A percentile compares a stretch with the other conserved stretches of the same genome.
These are phyloP conservation scores for Apodemus speciosus DNA, from an alignment of 2,113 vertebrate species.

Conservation along the genomic window DNA sequence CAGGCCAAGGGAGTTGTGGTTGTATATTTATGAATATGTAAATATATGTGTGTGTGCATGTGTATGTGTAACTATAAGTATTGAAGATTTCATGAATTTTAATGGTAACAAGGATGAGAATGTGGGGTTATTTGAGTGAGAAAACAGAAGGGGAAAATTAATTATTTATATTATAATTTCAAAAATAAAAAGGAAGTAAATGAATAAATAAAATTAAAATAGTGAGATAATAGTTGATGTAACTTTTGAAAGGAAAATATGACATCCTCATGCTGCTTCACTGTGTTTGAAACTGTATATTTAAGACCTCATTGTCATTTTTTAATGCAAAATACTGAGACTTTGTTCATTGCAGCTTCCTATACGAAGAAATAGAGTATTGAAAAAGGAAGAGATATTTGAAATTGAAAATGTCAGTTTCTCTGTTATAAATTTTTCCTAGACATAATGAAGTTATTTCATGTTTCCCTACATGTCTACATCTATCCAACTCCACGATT, in stretches of 20 bases:
- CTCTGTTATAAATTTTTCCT: slow-evolving; percentile 3
- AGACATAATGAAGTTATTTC: not conserved
- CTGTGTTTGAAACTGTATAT: not conserved
- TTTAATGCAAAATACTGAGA: not conserved
- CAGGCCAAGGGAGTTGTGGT: not conserved
- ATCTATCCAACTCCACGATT: not conserved
- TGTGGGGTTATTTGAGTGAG: not conserved
- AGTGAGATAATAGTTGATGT: not conserved
- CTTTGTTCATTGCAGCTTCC: not conserved
- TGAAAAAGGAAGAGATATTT: not conserved
- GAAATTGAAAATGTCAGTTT: slow-evolving; percentile 20
- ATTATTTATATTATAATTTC: not conserved
- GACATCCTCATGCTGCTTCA: not conserved
- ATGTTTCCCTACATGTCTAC: slow-evolving; percentile 9
- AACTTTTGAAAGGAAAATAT: not conserved
- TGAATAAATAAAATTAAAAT: not conserved
- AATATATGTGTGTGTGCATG: not conserved
- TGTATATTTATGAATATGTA: not conserved
- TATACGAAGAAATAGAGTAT: not conserved
- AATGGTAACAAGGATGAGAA: not conserved
- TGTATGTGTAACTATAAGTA: not conserved
- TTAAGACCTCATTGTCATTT: not conserved
- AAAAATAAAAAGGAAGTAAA: not conserved
- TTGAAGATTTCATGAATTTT: not conserved
- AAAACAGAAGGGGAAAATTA: too few relatives aligned